Base-by-base conservation (phyloP, 2,113 vertebrate species). In the Sardina pilchardus region DNA sequence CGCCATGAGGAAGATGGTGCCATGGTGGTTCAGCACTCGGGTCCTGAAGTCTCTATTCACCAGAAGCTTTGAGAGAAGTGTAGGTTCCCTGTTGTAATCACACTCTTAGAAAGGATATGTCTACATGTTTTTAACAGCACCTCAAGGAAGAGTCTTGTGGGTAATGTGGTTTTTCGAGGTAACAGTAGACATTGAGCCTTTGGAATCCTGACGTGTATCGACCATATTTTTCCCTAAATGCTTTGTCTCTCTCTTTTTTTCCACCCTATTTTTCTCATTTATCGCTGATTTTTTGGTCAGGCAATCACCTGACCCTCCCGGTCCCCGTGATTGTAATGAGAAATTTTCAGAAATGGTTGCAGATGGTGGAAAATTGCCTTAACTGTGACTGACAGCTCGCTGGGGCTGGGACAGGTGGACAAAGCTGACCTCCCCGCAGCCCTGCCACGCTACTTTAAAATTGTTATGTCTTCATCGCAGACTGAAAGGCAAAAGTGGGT, bases 391-490 rank as follows among this genome's bases (percentile, higher is more conserved):
- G 84, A 78, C 39, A 21, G 50, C 44, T 84, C 63, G 50, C 63
- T 82, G 30, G 53, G 26, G 85, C 88, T 90, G 87, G 48, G 88
- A 87, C 93, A 94, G 92, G 91, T 94, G 93, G 92, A 92, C 90
- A 84, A 88, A 81, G 80, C 88, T 91, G 92, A 93, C 92, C 82
- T 63, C 14, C 44, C 1, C 16, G 17, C 85, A 63, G 63, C 87
- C 93, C 89, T 83, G 83, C 63, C 78, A 82, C 85, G 24, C 92
- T 30, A 78, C 87, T 88, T 89, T 86, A 81, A 85, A 86, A 86
- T 88, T 92, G 92, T 91, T 92, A 90, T 92, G 93, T 93, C 93
- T 94, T 93, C 90, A 89, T 92, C 88, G 86, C 71, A 90, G 90
- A 91, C 88, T 88, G 90, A 87, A 89, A 88, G 89, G 85, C 90